Conservation (phyloP, 2,113 vertebrate species). For the Fulica atra region DNA sequence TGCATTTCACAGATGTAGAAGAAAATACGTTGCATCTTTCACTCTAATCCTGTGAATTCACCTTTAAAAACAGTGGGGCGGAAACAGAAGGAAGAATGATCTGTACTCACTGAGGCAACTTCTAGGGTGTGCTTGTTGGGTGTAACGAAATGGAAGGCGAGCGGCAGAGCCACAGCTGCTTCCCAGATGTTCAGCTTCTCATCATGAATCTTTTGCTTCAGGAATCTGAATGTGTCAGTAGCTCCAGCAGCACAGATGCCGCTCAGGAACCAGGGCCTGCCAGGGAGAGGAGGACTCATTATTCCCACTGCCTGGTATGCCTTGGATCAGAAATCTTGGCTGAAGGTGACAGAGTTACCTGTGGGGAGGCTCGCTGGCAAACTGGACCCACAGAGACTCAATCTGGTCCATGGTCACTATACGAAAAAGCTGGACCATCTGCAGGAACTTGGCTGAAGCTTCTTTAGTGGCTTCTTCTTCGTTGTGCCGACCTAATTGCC, state of each 20-base stretch:
- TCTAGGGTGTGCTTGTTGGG: conserved; percentile 70
- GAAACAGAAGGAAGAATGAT: background rate
- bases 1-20: background rate
- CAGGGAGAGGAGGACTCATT: background rate
- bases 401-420: conserved; percentile 67
- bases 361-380: conserved; percentile 6
- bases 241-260: conserved; percentile 75
- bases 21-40: background rate
- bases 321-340: background rate
- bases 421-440: conserved; percentile 79
- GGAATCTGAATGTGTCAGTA: conserved; percentile 75
- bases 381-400: conserved; percentile 75
- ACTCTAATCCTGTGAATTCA: background rate
- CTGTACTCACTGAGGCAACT: conserved; percentile 66
- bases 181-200: conserved; percentile 69
- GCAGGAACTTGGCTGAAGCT: conserved; percentile 72
- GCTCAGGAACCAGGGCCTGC: conserved; percentile 82
- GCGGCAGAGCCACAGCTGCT: conserved; percentile 59
- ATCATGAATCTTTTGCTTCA: conserved; percentile 75
- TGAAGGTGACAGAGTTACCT: conserved; percentile 18
- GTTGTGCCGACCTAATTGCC: conserved; percentile 73
- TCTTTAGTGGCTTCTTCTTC: conserved; percentile 61
- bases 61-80: background rate
- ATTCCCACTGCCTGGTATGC: background rate
- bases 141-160: conserved; percentile 76